These are phyloP conservation scores for Morphnarchus princeps DNA, from an alignment of 2,113 vertebrate species.

Conservation along the genomic window DNA sequence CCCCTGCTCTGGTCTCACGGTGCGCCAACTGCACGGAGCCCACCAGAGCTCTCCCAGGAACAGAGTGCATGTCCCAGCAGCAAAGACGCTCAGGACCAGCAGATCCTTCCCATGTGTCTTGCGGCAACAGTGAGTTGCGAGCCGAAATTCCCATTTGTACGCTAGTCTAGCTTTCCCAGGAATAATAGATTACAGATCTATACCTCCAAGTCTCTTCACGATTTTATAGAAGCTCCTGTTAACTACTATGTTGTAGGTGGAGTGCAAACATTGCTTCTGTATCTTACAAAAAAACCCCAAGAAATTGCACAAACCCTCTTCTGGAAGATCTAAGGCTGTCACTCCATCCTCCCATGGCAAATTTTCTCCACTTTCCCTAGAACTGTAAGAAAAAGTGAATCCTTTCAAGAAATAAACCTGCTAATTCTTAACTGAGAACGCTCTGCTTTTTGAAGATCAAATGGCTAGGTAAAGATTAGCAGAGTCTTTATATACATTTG, in stretches of 20 bases:
- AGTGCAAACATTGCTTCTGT: background rate
- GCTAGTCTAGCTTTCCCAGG: background rate
- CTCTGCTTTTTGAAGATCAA: background rate
- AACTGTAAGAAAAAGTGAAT: background rate
- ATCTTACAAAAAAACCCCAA: background rate
- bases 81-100: background rate
- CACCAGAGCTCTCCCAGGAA: background rate
- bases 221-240: background rate
- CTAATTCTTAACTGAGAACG: background rate
- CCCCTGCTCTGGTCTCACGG: background rate
- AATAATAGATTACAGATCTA: background rate
- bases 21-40: background rate
- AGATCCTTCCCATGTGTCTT: background rate
- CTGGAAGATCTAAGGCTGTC: background rate
- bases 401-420: background rate
- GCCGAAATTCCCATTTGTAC: background rate
- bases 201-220: background rate
- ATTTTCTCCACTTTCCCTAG: background rate
- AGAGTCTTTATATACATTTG: background rate
- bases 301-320: background rate
- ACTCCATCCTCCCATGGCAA: background rate
- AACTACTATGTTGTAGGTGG: fast-evolving
- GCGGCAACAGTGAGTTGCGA: background rate
- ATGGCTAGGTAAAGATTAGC: background rate
- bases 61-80: background rate